phyloP scores from a whole-genome alignment of 2,113 vertebrate species.

The Sprattus sprattus region DNA sequence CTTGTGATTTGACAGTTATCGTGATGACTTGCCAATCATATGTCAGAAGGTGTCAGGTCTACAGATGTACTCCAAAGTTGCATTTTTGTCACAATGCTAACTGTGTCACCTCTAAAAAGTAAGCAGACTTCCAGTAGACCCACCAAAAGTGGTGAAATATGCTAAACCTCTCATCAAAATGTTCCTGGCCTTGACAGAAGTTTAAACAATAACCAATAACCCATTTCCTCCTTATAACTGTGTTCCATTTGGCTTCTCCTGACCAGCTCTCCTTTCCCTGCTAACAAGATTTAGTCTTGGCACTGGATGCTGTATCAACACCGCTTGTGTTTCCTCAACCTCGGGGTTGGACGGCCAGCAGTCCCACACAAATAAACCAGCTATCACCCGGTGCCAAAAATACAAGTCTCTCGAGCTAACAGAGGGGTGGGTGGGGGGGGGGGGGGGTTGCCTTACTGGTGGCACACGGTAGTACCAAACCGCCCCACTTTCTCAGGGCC shows the following conservation, averaged over 20 bases:
- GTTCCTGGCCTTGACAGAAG: background rate
- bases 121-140: background rate
- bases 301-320: slow-evolving; percentile 38
- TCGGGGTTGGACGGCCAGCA: slow-evolving; percentile 29
- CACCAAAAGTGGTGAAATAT: background rate
- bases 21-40: background rate
- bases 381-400: slow-evolving; percentile 35
- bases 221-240: background rate
- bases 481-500: slow-evolving; percentile 46
- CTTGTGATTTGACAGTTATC: background rate
- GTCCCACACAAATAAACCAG: slow-evolving; percentile 43
- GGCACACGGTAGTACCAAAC: slow-evolving; percentile 25
- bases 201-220: background rate
- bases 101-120: background rate
- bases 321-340: slow-evolving; percentile 43
- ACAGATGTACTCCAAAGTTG: background rate
- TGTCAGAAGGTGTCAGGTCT: background rate
- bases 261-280: slow-evolving; percentile 30
- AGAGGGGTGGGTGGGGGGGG: background rate
- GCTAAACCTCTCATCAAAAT: background rate
- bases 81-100: background rate
- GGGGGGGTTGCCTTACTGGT: background rate
- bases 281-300: slow-evolving; percentile 40
- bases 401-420: slow-evolving; percentile 22
- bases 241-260: background rate